A percentile compares a stretch with the other conserved stretches of the same genome.
Evolutionary conservation across 2,797 vertebrate genomes (phyloP).

Genomic region (Pseudochaenichthys georgianus): DNA sequence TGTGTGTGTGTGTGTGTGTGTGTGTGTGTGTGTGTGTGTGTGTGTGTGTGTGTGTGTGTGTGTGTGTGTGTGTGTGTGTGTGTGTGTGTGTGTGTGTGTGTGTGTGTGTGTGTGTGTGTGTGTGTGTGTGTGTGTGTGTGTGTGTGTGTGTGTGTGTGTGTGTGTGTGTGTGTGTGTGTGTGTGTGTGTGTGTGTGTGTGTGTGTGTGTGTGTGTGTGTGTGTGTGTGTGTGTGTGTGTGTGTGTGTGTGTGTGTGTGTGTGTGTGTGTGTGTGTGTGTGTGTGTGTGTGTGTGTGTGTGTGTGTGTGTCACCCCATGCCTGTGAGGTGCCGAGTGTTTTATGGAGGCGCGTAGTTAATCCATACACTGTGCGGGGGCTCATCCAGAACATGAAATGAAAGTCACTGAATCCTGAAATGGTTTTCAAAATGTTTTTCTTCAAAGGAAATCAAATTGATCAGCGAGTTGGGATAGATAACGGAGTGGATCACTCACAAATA

Average conservation of each 20-base stretch:
- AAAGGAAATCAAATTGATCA: slow-evolving; percentile 11
- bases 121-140: slow-evolving; percentile 27
- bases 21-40: slow-evolving; percentile 28
- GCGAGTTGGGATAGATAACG: background rate
- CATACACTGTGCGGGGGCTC: slow-evolving; percentile 35
- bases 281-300: slow-evolving; percentile 27
- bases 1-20: slow-evolving; percentile 31
- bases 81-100: slow-evolving; percentile 29
- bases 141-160: slow-evolving; percentile 30
- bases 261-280: slow-evolving; percentile 25
- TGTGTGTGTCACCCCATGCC: slow-evolving; percentile 28
- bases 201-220: slow-evolving; percentile 27
- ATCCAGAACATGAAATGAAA: slow-evolving; percentile 44
- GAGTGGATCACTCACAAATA: background rate
- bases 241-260: slow-evolving; percentile 29
- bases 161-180: slow-evolving; percentile 29
- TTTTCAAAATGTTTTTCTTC: slow-evolving; percentile 43
- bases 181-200: slow-evolving; percentile 28
- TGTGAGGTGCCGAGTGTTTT: slow-evolving; percentile 23
- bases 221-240: slow-evolving; percentile 30
- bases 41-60: slow-evolving; percentile 27
- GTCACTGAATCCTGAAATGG: slow-evolving; percentile 45
- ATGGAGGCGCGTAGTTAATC: slow-evolving; percentile 33
- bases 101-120: slow-evolving; percentile 28
- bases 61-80: slow-evolving; percentile 30